Percentiles rank a stretch among this genome's conserved stretches.
Conservation (phyloP, 2,888 invertebrate genomes). For the Aporophyla lueneburgensis region DNA sequence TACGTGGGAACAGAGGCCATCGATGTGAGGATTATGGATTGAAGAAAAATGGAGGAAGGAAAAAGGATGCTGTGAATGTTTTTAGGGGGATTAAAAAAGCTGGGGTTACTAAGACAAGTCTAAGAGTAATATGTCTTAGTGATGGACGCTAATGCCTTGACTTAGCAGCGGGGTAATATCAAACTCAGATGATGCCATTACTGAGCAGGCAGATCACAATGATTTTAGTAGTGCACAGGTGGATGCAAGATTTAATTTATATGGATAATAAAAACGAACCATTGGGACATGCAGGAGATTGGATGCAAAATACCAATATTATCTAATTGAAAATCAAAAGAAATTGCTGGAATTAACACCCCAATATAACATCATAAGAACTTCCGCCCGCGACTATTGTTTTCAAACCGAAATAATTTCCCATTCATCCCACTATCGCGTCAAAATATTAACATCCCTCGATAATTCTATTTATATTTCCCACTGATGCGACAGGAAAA, state of each 20-base stretch:
- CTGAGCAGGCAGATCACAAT: background rate
- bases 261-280: background rate
- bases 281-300: no score
- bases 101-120: background rate
- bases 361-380: conserved; percentile 21
- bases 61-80: background rate
- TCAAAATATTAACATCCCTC: conserved; percentile 71
- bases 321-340: background rate
- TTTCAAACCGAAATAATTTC: conserved; percentile 49
- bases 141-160: background rate
- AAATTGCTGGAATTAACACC: conserved; percentile 30
- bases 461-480: conserved; percentile 87
- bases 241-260: background rate
- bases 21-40: conserved; percentile 37
- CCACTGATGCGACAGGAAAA: conserved; percentile 79
- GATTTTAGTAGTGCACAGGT: background rate
- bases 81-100: background rate
- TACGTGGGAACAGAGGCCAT: conserved; percentile 62
- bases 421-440: conserved; percentile 61
- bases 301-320: background rate
- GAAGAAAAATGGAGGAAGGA: background rate
- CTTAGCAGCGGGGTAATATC: background rate
- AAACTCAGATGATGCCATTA: background rate
- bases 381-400: conserved; percentile 32
- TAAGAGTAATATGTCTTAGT: background rate